Evolutionary conservation across 2,113 vertebrate genomes (phyloP).

Genomic region (Malurus alboscapulatus): DNA sequence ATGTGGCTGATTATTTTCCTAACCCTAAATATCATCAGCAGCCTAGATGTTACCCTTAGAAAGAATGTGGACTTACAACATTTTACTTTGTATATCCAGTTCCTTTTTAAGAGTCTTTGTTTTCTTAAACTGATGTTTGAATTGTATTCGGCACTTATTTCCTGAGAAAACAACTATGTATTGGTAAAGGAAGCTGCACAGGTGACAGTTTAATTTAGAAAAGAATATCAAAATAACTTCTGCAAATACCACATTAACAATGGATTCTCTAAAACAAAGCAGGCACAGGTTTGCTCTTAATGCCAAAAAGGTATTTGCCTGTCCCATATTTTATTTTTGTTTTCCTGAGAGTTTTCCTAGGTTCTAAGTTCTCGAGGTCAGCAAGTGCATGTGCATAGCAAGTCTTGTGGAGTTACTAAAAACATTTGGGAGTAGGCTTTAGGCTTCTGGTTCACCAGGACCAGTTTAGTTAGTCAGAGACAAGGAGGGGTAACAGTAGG

Average conservation of each 20-base stretch:
- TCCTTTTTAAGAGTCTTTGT: not conserved
- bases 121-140: slow-evolving; percentile 14
- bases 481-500: not conserved
- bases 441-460: not conserved
- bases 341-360: not conserved
- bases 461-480: not conserved
- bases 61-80: slow-evolving; percentile 37
- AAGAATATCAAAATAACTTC: not conserved
- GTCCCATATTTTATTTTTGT: not conserved
- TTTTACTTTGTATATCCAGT: not conserved
- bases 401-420: not conserved
- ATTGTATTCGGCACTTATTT: slow-evolving; percentile 4
- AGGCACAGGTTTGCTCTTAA: not conserved
- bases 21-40: not conserved
- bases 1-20: slow-evolving; percentile 26
- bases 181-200: not conserved
- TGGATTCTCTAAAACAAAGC: not conserved
- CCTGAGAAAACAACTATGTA: not conserved
- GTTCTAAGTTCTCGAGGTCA: not conserved
- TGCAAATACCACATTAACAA: not conserved
- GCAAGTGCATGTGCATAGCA: not conserved
- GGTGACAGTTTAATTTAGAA: slow-evolving; percentile 26
- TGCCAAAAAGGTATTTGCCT: not conserved
- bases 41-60: slow-evolving; percentile 1
- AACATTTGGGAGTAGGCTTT: not conserved